Evolutionary conservation across 53 echinoderm and acorn worm species (phyloP), one percentile per base, ranked within the genome.

Genomic region (Paelopatides confundens): DNA sequence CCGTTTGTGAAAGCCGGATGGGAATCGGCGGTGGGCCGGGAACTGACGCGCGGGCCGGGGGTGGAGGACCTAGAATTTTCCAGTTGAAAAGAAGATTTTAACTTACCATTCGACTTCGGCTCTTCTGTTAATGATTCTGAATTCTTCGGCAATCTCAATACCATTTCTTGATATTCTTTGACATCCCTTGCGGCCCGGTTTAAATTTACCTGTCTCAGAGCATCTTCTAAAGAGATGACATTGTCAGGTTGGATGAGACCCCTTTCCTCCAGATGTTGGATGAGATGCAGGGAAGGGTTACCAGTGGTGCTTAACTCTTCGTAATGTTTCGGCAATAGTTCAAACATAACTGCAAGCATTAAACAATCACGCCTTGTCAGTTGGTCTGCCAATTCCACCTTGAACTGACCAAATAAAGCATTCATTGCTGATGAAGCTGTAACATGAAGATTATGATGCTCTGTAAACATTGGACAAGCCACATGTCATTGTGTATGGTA

Each of bases 331-430:
- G 5, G 13, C 8, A 2, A 1, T 0, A 79, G 30, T 11, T 52
- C 2, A 13, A 79, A 53, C 0, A 31, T 14, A 31, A 31, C 17
- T 3, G 15, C 30, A 6, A 79, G 53, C 51, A 8, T 28, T 14
- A 50, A 4, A 33, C 79, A 79, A 13, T 29, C 4, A 0, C 3
- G 47, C 1, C 2, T 33, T 2, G 79, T 79, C 1, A 79, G 53
- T 4, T 28, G 79, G 0, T 33, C 58, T 29, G 79, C 79, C 50
- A 79, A 2, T 11, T 18, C 4, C 31, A 79, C 30, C 14, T 30
- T 27, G 79, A 79, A 79, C 2, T 79, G 79, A 32, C 79, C 79
- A 54, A 79, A 79, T 24, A 50, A 1, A 46, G 14, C 43, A 43
- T 43, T 43, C 11, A 9, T 8, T 43, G 8, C 11, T 2, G 40